A percentile compares a stretch with the other conserved stretches of the same genome.
phyloP scores from a whole-genome alignment of 2,797 vertebrate genomes.

The Oreochromis grahami region DNA sequence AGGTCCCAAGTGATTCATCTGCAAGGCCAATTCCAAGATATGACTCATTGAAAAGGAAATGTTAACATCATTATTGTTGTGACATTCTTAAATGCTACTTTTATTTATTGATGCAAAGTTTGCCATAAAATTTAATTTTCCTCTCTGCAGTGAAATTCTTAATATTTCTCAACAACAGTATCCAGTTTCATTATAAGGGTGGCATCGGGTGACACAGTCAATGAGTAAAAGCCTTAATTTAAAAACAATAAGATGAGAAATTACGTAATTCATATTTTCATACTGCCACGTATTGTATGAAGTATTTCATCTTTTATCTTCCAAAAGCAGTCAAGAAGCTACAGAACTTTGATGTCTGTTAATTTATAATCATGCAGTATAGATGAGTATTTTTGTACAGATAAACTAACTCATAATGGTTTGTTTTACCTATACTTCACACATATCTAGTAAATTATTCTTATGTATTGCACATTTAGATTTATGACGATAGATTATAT shows the following conservation, averaged over 20 bases:
- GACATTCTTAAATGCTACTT: background rate
- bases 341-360: background rate
- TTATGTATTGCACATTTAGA: background rate
- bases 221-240: background rate
- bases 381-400: background rate
- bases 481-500: background rate
- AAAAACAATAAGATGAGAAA: background rate
- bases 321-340: background rate
- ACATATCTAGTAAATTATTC: background rate
- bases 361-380: background rate
- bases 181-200: background rate
- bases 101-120: background rate
- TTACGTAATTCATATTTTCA: background rate
- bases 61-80: background rate
- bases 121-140: background rate
- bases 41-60: background rate
- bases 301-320: background rate
- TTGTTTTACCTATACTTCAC: background rate
- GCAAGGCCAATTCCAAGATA: background rate
- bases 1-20: conserved; percentile 3
- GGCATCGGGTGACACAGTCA: background rate
- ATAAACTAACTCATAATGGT: background rate
- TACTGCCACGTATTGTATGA: background rate
- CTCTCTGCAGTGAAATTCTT: background rate
- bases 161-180: background rate